A percentile compares a stretch with the other conserved stretches of the same genome.
Conservation (phyloP, 2,888 invertebrate species). For the Cantharis nigra region DNA sequence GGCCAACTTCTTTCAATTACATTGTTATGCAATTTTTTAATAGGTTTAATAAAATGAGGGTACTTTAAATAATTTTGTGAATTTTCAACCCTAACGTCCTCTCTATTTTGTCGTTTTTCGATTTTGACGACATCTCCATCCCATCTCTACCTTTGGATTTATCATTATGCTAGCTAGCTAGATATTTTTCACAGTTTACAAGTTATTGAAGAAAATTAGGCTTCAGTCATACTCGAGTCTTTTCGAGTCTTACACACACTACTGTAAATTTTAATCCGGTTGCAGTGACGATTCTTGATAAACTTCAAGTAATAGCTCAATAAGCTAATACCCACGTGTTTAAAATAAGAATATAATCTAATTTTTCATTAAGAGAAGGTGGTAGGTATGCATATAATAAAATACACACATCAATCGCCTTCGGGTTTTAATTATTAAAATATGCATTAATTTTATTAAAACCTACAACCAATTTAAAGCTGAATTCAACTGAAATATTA, state of each 20-base stretch:
- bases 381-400: background rate
- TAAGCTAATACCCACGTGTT: background rate
- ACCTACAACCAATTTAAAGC: background rate
- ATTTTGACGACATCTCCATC: no score
- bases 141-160: no score
- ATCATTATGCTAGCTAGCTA: no score
- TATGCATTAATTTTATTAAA: background rate
- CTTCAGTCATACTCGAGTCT: no score
- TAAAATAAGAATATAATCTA: background rate
- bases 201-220: no score
- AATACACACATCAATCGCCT: background rate
- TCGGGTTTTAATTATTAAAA: background rate
- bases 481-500: background rate
- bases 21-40: background rate
- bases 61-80: background rate
- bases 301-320: background rate
- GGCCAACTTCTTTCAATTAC: background rate
- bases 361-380: background rate
- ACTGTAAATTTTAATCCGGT: no score
- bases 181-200: no score
- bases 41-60: background rate
- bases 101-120: no score
- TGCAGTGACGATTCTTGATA: no score
- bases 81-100: no score
- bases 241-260: no score